Evolutionary conservation across 2,888 invertebrate species (phyloP).

Genomic region (Sceliomorpha sp.): DNA sequence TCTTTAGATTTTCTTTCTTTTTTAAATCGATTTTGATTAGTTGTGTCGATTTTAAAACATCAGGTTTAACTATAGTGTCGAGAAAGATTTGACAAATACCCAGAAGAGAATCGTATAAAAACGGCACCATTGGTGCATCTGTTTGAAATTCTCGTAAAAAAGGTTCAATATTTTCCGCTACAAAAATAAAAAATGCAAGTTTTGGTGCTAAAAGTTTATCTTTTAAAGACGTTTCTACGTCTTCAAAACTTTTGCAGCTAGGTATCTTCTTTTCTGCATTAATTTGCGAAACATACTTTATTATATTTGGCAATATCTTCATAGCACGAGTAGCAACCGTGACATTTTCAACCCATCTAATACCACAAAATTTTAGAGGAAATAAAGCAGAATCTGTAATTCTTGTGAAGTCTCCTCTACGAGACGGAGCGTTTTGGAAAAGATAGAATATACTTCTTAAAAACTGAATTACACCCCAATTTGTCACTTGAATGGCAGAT

Average conservation of each 20-base stretch:
- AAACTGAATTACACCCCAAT: slow-evolving; percentile 11
- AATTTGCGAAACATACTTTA: slow-evolving; percentile 36
- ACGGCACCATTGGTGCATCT: slow-evolving; percentile 46
- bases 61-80: slow-evolving; percentile 2
- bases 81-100: slow-evolving; percentile 13
- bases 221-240: slow-evolving; percentile 14
- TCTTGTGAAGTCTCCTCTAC: slow-evolving; percentile 41
- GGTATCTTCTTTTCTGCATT: slow-evolving; percentile 23
- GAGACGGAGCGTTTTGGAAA: slow-evolving; percentile 34
- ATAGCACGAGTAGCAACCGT: slow-evolving; percentile 15
- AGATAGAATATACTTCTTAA: slow-evolving; percentile 9
- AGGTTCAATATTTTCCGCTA: slow-evolving; percentile 48
- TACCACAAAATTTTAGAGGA: slow-evolving; percentile 27
- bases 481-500: slow-evolving; percentile 11
- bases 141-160: slow-evolving; percentile 54
- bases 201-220: slow-evolving; percentile 45
- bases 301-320: slow-evolving; percentile 41
- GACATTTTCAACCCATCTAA: slow-evolving; percentile 23
- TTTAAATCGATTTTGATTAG: slow-evolving; percentile 15
- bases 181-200: slow-evolving; percentile 48
- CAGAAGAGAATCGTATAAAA: slow-evolving; percentile 27
- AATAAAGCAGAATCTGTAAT: slow-evolving; percentile 18
- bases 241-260: slow-evolving; percentile 41
- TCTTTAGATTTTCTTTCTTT: slow-evolving; percentile 11
- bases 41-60: too few species aligned